phyloP scores from a whole-genome alignment of 2,888 invertebrate species.

The Drosophila aldrichi region DNA sequence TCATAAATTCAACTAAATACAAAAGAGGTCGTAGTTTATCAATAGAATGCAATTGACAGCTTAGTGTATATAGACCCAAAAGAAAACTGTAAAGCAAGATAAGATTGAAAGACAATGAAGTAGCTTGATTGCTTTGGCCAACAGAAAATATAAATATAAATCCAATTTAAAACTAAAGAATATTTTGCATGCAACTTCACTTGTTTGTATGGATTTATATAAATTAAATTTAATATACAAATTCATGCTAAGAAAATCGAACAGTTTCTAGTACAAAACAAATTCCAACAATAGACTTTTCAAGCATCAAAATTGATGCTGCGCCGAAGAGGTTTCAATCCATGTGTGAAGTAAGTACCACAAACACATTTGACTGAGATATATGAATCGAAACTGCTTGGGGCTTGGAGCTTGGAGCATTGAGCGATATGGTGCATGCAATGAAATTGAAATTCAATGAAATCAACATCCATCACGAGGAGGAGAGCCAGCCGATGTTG shows the following conservation, averaged over 20 bases:
- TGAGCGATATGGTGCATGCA: conserved; percentile 1
- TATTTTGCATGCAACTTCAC: too few relatives aligned
- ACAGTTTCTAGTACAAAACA: not conserved
- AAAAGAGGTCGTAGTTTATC: not conserved
- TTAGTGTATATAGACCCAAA: too few relatives aligned
- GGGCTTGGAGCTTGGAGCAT: not conserved
- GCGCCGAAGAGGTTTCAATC: conserved; percentile 1
- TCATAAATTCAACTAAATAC: not conserved
- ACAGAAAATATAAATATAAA: too few relatives aligned
- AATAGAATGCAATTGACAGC: not conserved
- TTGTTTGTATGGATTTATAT: not conserved
- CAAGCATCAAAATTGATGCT: not conserved
- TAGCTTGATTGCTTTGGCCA: too few relatives aligned
- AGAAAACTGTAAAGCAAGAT: too few relatives aligned
- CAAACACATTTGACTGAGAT: conserved; percentile 17
- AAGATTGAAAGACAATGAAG: too few relatives aligned
- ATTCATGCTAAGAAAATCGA: not conserved
- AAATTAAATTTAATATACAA: not conserved
- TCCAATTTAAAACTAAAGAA: too few relatives aligned
- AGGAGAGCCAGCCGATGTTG: not conserved
- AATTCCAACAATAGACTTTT: not conserved
- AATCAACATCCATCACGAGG: conserved; percentile 41
- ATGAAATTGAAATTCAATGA: conserved; percentile 57
- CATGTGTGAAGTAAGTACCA: conserved; percentile 10
- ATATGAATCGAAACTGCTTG: conserved; percentile 21